Conservation (phyloP, 2,797 vertebrate species). For the Rousettus madagascariensis region DNA sequence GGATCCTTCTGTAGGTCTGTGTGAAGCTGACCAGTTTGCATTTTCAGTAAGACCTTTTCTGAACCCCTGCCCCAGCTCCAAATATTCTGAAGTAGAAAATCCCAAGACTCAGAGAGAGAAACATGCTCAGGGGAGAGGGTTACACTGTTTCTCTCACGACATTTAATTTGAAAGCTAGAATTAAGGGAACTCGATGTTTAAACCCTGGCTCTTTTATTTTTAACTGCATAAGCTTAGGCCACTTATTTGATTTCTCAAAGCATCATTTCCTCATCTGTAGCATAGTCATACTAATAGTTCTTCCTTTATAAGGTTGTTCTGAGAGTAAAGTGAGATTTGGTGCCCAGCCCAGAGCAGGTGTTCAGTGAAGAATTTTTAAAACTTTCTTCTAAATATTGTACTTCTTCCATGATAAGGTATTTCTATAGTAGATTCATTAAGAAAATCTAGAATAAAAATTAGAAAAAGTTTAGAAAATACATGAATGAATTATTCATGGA, state of each 20-base stretch:
- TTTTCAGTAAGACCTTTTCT: not conserved
- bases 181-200: not conserved
- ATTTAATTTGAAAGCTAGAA: not conserved
- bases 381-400: not conserved
- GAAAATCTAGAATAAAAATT: not conserved
- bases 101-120: not conserved
- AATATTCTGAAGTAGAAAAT: not conserved
- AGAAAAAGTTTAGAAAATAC: not conserved
- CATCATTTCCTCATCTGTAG: not conserved
- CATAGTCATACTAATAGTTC: not conserved
- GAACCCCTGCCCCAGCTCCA: accelerated
- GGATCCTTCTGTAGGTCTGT: not conserved
- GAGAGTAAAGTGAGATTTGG: not conserved
- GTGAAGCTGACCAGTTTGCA: not conserved
- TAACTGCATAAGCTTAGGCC: not conserved
- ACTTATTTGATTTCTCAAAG: not conserved
- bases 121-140: accelerated
- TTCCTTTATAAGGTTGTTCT: not conserved
- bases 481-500: not conserved
- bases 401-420: not conserved
- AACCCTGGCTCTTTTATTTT: not conserved
- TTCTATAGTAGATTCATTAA: not conserved
- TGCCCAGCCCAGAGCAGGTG: not conserved
- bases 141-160: not conserved
- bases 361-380: not conserved